Conservation (phyloP, 1,140 invertebrate genomes). For the Homalodisca vitripennis region DNA sequence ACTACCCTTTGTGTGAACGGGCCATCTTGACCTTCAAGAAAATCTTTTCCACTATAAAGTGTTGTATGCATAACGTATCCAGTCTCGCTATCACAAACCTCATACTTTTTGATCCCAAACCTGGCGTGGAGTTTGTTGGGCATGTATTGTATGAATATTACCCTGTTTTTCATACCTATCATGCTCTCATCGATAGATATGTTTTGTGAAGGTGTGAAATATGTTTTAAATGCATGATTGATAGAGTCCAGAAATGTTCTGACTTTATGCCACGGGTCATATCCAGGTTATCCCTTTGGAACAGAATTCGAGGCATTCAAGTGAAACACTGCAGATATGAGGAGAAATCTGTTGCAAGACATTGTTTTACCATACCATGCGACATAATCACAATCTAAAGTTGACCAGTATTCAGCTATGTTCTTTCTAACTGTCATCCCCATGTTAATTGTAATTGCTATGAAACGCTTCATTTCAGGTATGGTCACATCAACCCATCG, state of each 20-base stretch:
- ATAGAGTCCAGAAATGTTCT: not conserved
- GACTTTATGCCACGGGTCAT: not conserved
- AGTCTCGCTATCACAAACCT: conserved; percentile 8
- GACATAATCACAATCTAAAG: not conserved
- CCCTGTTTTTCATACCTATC: conserved; percentile 6
- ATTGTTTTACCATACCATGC: not conserved
- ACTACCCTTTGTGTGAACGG: conserved; percentile 23
- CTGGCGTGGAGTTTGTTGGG: not conserved
- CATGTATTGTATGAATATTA: not conserved
- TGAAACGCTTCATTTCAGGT: not conserved
- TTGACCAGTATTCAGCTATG: too few relatives aligned
- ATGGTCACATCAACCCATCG: not conserved
- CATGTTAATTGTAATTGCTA: not conserved
- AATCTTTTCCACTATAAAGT: conserved; percentile 25
- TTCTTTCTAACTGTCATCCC: conserved; percentile 2
- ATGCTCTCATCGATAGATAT: conserved; percentile 21
- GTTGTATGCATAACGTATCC: conserved; percentile 8
- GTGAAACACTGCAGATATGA: not conserved
- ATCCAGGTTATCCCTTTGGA: not conserved
- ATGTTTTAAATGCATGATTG: not conserved
- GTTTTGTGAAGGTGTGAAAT: conserved; percentile 18
- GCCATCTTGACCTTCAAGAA: conserved; percentile 11
- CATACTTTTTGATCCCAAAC: not conserved
- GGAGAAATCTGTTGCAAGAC: not conserved
- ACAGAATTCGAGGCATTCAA: not conserved